These are phyloP conservation scores for Dromiciops gliroides DNA, from an alignment of 2,113 vertebrate species.

Conservation along the genomic window DNA sequence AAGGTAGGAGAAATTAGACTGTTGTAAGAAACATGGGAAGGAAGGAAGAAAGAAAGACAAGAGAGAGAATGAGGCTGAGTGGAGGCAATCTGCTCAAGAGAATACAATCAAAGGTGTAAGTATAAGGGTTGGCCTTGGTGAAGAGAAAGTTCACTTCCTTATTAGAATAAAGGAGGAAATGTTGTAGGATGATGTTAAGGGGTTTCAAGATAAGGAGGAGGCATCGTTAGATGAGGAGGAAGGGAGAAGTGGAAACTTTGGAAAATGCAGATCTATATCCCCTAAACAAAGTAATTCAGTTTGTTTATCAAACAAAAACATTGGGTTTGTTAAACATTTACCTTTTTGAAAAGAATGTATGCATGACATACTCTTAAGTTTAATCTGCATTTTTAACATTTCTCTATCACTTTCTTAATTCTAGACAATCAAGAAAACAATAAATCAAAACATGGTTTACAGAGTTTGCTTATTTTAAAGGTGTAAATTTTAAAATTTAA, in stretches of 20 bases:
- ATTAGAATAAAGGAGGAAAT: not conserved
- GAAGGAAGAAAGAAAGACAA: not conserved
- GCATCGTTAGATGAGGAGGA: not conserved
- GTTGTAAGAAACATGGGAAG: not conserved
- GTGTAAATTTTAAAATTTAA: not conserved
- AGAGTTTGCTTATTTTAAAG: not conserved
- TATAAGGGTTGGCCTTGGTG: not conserved
- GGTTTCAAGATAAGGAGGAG: not conserved
- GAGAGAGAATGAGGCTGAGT: not conserved
- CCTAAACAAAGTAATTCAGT: not conserved
- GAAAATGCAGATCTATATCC: not conserved
- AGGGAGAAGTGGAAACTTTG: not conserved
- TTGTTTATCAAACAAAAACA: not conserved
- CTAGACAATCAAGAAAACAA: not conserved
- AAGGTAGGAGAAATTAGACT: not conserved
- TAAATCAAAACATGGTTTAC: not conserved
- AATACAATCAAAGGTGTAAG: not conserved
- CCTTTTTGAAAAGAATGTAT: no score
- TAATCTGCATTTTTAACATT: not conserved
- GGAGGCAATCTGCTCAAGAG: not conserved
- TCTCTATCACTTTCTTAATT: not conserved
- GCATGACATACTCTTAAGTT: no score
- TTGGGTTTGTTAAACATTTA: not conserved
- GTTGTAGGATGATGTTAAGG: not conserved
- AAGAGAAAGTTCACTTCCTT: not conserved